These are phyloP conservation scores for Myathropa florea DNA, from an alignment of 2,888 invertebrate genomes.

Conservation along the genomic window DNA sequence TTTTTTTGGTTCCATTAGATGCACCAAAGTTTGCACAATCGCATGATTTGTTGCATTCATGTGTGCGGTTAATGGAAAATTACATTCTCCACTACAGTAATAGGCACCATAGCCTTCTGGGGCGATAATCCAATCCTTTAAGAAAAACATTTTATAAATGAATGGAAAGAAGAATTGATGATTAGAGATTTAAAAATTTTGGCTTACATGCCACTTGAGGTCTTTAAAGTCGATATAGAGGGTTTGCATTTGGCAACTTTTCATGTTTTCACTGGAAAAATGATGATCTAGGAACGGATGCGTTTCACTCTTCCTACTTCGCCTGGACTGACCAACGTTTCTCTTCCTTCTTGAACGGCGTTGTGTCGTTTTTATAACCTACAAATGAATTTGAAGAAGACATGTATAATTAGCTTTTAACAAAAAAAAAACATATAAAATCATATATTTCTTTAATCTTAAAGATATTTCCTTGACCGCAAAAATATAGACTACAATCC, in stretches of 20 bases:
- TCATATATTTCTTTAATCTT: background rate
- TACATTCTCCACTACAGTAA: slow-evolving; percentile 96
- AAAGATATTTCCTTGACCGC: background rate
- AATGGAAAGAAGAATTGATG: background rate
- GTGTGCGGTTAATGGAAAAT: slow-evolving; percentile 94
- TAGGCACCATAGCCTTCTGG: slow-evolving; percentile 97
- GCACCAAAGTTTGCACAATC: slow-evolving; percentile 95
- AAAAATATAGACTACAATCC: too few relatives aligned
- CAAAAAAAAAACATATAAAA: background rate
- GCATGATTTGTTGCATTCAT: slow-evolving; percentile 99
- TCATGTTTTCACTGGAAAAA: slow-evolving; percentile 79
- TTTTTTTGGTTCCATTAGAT: slow-evolving; percentile 89
- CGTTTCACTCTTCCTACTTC: slow-evolving; percentile 78
- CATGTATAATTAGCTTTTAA: background rate
- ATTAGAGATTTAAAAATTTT: background rate
- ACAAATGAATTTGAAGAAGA: background rate
- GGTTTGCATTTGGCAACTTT: slow-evolving; percentile 93
- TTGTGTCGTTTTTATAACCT: slow-evolving; percentile 77
- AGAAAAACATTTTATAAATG: background rate
- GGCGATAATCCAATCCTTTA: slow-evolving; percentile 97
- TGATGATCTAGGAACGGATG: slow-evolving; percentile 77
- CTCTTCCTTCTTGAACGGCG: slow-evolving; percentile 76
- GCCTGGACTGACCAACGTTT: slow-evolving; percentile 75
- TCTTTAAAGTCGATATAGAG: slow-evolving; percentile 96
- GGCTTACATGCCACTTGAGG: slow-evolving; percentile 91